Evolutionary conservation across 2,113 vertebrate genomes (phyloP).

Genomic region (Tachuris rubrigastra): DNA sequence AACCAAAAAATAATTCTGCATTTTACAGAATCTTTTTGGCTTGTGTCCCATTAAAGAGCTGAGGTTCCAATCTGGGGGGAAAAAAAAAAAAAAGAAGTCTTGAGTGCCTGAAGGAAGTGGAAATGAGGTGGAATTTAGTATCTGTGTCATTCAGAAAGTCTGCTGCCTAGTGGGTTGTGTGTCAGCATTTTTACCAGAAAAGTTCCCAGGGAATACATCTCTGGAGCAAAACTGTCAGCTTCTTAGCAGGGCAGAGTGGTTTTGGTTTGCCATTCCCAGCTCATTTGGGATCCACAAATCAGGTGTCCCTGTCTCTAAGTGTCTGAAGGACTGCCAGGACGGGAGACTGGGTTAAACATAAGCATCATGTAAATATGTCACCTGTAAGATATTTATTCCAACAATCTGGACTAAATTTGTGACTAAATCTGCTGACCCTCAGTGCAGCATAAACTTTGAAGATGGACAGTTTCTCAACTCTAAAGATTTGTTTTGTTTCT

Average conservation of each 20-base stretch:
- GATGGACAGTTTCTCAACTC: neutral
- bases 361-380: neutral
- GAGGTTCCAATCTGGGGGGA: neutral
- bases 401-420: neutral
- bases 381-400: neutral
- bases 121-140: neutral
- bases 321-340: neutral
- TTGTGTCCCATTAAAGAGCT: neutral
- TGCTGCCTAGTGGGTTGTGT: neutral
- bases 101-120: conserved; percentile 28
- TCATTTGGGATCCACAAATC: neutral
- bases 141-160: conserved; percentile 35
- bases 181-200: neutral
- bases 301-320: neutral
- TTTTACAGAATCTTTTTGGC: conserved; percentile 2
- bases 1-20: neutral
- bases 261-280: neutral
- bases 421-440: neutral
- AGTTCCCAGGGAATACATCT: neutral
- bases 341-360: neutral
- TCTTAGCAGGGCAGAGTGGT: neutral
- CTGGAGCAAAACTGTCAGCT: neutral
- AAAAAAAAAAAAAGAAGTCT: neutral
- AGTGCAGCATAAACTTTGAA: neutral
- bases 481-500: neutral